Base-by-base conservation (phyloP, 2,113 vertebrate genomes). In the Hirundichthys speculiger region DNA sequence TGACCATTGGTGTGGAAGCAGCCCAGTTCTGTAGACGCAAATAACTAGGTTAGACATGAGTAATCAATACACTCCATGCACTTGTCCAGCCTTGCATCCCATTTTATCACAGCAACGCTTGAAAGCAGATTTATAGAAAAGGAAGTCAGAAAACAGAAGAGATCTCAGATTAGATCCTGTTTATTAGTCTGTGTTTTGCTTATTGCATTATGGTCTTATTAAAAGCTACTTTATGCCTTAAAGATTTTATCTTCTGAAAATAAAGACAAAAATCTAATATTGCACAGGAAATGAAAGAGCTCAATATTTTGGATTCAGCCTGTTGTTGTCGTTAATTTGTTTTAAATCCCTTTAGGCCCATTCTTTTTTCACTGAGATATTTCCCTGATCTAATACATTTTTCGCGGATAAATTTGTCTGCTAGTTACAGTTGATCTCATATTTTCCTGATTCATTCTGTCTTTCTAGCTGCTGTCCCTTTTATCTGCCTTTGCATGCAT, bases 301-400 rank as follows among this genome's bases (percentile, higher is more conserved):
- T 75, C 56, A 67, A 18, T 69, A 64, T 70, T 81, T 71, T 22
- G 1, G 46, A 84, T 62, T 71, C 18, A 14, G 65, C 25, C 73
- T 78, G 79, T 75, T 86, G 78, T 86, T 86, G 21, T 75, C 64
- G 60, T 90, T 78, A 57, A 86, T 85, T 86, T 62, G 49, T 82
- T 77, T 82, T 61, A 68, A 81, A 86, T 75, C 71, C 70, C 62
- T 71, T 60, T 18, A 66, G 75, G 75, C 79, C 77, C 51, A 57
- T 58, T 45, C 64, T 80, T 81, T 86, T 85, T 82, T 86, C 62
- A 56, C 54, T 78, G 49, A 66, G 69, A 81, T 74, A 64, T 77
- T 83, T 83, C 73, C 77, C 75, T 83, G 70, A 70, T 73, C 51
- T 70, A 13, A 9, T 46, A 20, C 56, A 67, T 65, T 43, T 62